These are phyloP conservation scores for Rhagonycha lutea DNA, from an alignment of 2,888 invertebrate species.

Conservation along the genomic window DNA sequence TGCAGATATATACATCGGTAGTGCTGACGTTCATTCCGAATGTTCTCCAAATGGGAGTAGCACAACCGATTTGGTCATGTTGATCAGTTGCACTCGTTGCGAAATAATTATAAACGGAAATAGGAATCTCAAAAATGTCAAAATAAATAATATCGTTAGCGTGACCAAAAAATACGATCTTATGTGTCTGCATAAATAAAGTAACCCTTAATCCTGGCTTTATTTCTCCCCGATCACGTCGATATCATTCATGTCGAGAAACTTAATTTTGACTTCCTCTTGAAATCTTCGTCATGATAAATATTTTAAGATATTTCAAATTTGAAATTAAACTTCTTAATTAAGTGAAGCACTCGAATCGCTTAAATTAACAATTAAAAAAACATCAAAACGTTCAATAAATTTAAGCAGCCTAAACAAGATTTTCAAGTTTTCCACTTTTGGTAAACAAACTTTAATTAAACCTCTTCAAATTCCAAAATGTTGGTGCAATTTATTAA, in stretches of 20 bases:
- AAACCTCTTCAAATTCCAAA: neutral
- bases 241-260: neutral
- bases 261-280: neutral
- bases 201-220: neutral
- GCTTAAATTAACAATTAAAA: neutral
- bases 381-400: neutral
- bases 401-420: neutral
- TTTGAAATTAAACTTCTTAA: neutral
- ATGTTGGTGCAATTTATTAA: neutral
- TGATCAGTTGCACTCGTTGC: too few species aligned
- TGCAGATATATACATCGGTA: too few species aligned
- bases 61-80: too few species aligned
- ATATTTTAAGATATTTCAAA: neutral
- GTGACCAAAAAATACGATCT: neutral
- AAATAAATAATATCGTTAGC: neutral
- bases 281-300: neutral
- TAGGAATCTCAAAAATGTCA: too few species aligned
- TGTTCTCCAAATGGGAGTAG: too few species aligned
- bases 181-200: neutral
- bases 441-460: neutral
- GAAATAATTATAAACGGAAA: too few species aligned
- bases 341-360: neutral
- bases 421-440: neutral
- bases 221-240: neutral
- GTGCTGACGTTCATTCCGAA: too few species aligned